phyloP scores from a whole-genome alignment of 1,140 invertebrate genomes.

The Penaeus indicus region DNA sequence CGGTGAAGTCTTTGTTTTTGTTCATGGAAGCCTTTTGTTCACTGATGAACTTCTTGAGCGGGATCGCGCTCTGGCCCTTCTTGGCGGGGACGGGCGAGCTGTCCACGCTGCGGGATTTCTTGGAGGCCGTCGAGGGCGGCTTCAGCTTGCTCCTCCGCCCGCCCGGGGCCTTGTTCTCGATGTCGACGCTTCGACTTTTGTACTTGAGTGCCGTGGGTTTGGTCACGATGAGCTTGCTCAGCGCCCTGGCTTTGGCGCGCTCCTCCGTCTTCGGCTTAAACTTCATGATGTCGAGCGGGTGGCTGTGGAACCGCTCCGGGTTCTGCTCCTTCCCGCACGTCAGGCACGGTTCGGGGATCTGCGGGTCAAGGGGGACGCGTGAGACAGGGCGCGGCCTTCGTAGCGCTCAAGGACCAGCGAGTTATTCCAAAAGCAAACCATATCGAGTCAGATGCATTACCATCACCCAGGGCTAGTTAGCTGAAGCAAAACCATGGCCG shows the following conservation, averaged over 20 bases:
- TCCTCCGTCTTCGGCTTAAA: conserved; percentile 52
- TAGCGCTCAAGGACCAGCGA: neutral
- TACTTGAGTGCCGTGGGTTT: conserved; percentile 74
- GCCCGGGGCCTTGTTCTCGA: conserved; percentile 36
- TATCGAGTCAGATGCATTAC: neutral
- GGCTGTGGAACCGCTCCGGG: conserved; percentile 76
- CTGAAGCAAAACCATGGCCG: conserved; percentile 4
- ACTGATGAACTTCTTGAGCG: conserved; percentile 38
- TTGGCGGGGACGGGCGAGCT: conserved; percentile 24
- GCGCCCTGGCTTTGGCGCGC: conserved; percentile 36
- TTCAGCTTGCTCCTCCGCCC: conserved; percentile 71
- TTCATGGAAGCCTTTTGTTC: conserved; percentile 61
- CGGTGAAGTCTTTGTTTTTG: conserved; percentile 55
- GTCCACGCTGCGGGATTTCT: conserved; percentile 31
- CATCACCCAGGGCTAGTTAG: conserved; percentile 28
- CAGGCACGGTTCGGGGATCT: conserved; percentile 74
- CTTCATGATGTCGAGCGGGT: conserved; percentile 70
- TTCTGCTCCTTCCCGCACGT: conserved; percentile 74
- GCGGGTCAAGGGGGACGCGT: conserved; percentile 7
- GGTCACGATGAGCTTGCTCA: conserved; percentile 71
- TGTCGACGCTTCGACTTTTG: conserved; percentile 69
- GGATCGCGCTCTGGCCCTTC: conserved; percentile 70
- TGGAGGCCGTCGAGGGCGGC: conserved; percentile 62
- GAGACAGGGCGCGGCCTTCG: neutral
- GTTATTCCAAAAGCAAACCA: neutral